Evolutionary conservation across 2,113 vertebrate species (phyloP), one percentile per base, ranked within the genome.

Genomic region (Patagioenas fasciata): DNA sequence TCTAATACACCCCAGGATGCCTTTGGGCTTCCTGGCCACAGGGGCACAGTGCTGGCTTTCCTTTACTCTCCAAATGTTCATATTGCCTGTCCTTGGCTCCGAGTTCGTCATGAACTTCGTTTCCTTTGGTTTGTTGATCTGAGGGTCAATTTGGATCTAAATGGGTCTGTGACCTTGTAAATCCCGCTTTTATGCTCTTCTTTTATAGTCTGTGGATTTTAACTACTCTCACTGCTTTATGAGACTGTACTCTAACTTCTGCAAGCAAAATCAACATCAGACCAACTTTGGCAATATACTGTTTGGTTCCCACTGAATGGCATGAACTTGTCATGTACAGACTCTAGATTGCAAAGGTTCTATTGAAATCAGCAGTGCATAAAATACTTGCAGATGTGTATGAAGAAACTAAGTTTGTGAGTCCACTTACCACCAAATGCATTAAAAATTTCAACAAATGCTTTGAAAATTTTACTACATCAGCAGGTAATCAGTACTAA

Each of bases 11-110:
- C 18, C 17, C 44, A 47, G 44, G 44, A 44, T 47, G 8, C 44
- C 4, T 4, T 19, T 47, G 44, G 18, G 18, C 44, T 19, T 47
- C 44, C 44, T 47, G 44, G 44, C 44, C 44, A 47, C 8, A 19
- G 18, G 18, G 44, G 18, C 18, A 47, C 44, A 47, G 44, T 47
- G 17, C 44, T 47, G 44, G 17, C 44, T 47, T 36, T 17, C 7
- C 31, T 1, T 40, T 79, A 36, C 29, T 56, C 16, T 12, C 29
- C 5, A 36, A 6, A 42, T 34, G 11, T 72, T 83, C 1, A 0
- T 64, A 8, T 53, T 51, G 8, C 15, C 8, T 36, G 12, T 34
- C 18, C 38, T 17, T 64, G 29, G 13, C 32, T 88, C 53, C 34
- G 31, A 47, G 31, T 38, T 57, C 47, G 32, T 40, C 0, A 21